Conservation (phyloP, 2,113 vertebrate species). For the Sturnira hondurensis region DNA sequence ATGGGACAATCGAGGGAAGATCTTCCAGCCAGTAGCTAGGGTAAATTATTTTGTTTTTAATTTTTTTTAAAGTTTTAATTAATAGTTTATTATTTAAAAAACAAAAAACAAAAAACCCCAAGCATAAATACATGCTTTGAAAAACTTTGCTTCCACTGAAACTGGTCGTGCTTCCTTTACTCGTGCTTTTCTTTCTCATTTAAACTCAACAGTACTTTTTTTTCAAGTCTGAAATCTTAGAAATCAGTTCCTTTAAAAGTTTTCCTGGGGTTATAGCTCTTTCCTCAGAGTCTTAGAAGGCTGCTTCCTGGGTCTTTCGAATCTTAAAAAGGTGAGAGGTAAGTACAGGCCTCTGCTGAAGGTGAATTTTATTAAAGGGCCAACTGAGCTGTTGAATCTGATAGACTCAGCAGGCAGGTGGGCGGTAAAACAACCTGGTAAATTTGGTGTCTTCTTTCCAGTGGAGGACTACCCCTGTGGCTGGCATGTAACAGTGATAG, state of each 20-base stretch:
- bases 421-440: not conserved
- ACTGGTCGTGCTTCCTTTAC: not conserved
- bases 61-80: not conserved
- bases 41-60: not conserved
- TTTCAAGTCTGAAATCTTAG: not conserved
- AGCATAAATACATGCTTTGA: not conserved
- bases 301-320: not conserved
- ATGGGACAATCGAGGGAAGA: not conserved
- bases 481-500: not conserved
- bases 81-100: not conserved
- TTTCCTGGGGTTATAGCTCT: not conserved
- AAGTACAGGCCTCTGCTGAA: not conserved
- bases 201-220: not conserved
- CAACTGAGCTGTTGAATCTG: not conserved
- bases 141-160: not conserved
- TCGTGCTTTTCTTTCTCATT: not conserved
- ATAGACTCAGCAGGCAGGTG: not conserved
- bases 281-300: not conserved
- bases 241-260: not conserved
- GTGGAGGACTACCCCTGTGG: not conserved
- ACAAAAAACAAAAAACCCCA: not conserved
- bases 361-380: not conserved
- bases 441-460: not conserved
- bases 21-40: not conserved
- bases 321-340: not conserved